These are phyloP conservation scores for Oscheius sp. DNA, from an alignment of 1,140 invertebrate genomes.

Conservation along the genomic window DNA sequence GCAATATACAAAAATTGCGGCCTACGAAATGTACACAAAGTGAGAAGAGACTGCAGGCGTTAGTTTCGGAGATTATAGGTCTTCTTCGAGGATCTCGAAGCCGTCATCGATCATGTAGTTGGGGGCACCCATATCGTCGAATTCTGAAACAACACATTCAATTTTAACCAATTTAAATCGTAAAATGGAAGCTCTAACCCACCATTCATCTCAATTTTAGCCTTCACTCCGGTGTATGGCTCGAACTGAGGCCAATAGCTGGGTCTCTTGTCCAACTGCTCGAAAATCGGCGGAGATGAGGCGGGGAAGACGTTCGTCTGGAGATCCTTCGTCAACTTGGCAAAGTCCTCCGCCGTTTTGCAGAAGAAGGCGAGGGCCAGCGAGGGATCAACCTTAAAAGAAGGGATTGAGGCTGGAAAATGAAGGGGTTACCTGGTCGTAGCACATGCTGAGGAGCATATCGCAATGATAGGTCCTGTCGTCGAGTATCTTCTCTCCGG, in stretches of 20 bases:
- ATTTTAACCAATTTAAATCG: constrained; percentile 25
- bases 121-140: constrained; percentile 52
- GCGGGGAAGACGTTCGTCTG: constrained; percentile 31
- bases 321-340: constrained; percentile 45
- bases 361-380: constrained; percentile 53
- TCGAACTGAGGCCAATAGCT: constrained; percentile 54
- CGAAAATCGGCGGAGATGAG: constrained; percentile 50
- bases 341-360: constrained; percentile 46
- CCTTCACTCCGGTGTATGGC: constrained; percentile 48
- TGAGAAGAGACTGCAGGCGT: too few relatives aligned
- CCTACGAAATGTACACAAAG: too few relatives aligned
- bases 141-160: constrained; percentile 44
- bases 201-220: constrained; percentile 52
- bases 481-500: constrained; percentile 40
- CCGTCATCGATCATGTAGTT: constrained; percentile 52
- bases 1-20: too few relatives aligned
- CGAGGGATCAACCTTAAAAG: constrained; percentile 47
- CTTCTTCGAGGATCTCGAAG: constrained; percentile 33
- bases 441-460: constrained; percentile 52
- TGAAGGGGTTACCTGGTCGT: constrained; percentile 40
- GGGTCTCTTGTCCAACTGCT: constrained; percentile 52
- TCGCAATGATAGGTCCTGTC: constrained; percentile 55
- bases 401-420: constrained; percentile 1
- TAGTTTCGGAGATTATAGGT: too few relatives aligned
- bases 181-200: not conserved